A percentile compares a stretch with the other conserved stretches of the same genome.
phyloP scores from a whole-genome alignment of 2,113 vertebrate species.

The Pseudolaguvia tuberculata region DNA sequence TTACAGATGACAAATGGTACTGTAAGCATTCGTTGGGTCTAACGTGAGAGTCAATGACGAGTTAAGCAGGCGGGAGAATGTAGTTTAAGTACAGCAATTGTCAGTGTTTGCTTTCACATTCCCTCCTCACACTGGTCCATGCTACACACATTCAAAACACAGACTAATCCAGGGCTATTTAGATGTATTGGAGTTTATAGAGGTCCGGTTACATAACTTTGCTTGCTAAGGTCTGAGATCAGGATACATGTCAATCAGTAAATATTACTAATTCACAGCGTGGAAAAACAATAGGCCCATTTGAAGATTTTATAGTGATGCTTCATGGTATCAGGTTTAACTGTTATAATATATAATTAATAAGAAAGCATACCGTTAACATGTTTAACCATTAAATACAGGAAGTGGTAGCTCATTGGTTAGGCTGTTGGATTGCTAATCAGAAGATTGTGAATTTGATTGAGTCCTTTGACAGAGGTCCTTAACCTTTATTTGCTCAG shows the following conservation, averaged over 20 bases:
- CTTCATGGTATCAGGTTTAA: not conserved
- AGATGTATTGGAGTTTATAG: too few species aligned
- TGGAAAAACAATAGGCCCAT: not conserved
- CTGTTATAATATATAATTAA: not conserved
- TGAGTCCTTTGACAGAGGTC: too few species aligned
- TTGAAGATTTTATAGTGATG: not conserved
- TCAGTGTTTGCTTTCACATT: slow-evolving; percentile 5
- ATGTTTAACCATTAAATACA: too few species aligned
- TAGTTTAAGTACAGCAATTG: not conserved
- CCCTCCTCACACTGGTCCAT: not conserved
- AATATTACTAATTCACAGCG: not conserved
- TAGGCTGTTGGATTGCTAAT: too few species aligned
- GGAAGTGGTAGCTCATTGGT: too few species aligned
- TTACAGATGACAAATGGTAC: slow-evolving; percentile 21
- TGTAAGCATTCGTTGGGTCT: slow-evolving; percentile 10
- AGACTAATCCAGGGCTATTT: not conserved
- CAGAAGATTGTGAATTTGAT: too few species aligned
- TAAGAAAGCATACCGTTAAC: not conserved
- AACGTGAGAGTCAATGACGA: slow-evolving; percentile 16
- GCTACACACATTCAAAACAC: slow-evolving; percentile 14
- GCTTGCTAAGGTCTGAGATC: not conserved
- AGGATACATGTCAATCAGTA: not conserved
- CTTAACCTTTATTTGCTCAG: too few species aligned
- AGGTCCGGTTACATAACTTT: not conserved
- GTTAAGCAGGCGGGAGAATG: slow-evolving; percentile 34